Evolutionary conservation across 2,113 vertebrate genomes (phyloP), one percentile per base, ranked within the genome.

Genomic region (Spea multiplicata): DNA sequence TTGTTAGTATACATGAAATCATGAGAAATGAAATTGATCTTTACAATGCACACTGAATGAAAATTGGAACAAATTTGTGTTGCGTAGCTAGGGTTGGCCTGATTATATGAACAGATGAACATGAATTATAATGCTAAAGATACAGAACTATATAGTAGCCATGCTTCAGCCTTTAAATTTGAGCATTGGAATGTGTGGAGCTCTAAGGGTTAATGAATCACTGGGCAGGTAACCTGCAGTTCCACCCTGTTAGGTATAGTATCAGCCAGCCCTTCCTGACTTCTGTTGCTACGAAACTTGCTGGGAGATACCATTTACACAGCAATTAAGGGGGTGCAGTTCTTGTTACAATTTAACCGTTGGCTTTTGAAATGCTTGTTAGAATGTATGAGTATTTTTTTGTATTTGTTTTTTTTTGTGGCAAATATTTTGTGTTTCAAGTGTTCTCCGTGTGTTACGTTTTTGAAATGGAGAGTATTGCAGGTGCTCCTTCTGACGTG

Each of bases 241-340:
- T 82, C 85, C 84, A 53, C 85, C 84, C 87, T 76, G 0, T 17
- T 52, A 71, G 84, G 84, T 84, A 78, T 82, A 78, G 83, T 76
- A 74, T 74, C 59, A 59, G 44, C 47, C 45, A 4, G 16, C 66
- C 50, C 82, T 86, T 84, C 85, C 81, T 74, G 81, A 81, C 55
- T 78, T 67, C 69, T 59, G 89, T 92, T 87, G 84, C 91, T 81
- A 86, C 85, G 86, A 87, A 83, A 82, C 83, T 81, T 76, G 4
- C 13, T 16, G 91, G 92, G 85, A 85, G 80, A 82, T 91, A 88
- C 95, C 94, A 92, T 85, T 84, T 44, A 3, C 66, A 16, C 0
- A 0, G 30, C 44, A 81, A 53, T 67, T 44, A 6, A 77, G 77
- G 76, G 78, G 78, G 80, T 62, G 17, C 30, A 50, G 4, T 13